Percentiles rank a stretch among this genome's conserved stretches.
Evolutionary conservation across 2,113 vertebrate species (phyloP).

Genomic region (Rhombomys opimus): DNA sequence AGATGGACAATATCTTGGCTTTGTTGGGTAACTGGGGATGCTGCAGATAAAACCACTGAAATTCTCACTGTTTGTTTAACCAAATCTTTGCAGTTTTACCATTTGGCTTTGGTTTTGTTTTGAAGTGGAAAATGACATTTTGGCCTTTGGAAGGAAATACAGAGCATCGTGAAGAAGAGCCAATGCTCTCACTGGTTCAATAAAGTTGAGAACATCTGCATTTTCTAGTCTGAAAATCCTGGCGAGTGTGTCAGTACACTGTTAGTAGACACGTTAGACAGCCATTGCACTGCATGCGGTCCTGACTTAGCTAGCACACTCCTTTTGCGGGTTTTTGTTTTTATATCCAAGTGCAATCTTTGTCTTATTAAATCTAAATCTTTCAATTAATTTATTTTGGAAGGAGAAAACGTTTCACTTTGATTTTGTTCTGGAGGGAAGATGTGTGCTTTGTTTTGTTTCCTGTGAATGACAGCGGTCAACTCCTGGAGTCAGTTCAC

Average conservation of each 20-base stretch:
- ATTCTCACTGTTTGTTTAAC: slow-evolving; percentile 89
- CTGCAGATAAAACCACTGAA: slow-evolving; percentile 87
- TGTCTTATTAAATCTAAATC: slow-evolving; percentile 42
- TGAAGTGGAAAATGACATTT: slow-evolving; percentile 83
- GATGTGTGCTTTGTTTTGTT: slow-evolving; percentile 23
- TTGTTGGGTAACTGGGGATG: slow-evolving; percentile 88
- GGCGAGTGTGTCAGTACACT: slow-evolving; percentile 51
- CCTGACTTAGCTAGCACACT: slow-evolving; percentile 47
- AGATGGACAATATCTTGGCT: slow-evolving; percentile 92
- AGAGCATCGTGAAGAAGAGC: slow-evolving; percentile 81
- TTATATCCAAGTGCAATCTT: slow-evolving; percentile 23
- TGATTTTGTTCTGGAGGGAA: neutral
- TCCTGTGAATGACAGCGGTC: neutral
- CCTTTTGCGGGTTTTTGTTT: neutral
- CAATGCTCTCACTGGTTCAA: slow-evolving; percentile 78
- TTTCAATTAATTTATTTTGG: slow-evolving; percentile 23
- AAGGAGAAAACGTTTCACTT: neutral
- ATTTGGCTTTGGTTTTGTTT: slow-evolving; percentile 90
- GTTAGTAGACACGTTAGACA: slow-evolving; percentile 81
- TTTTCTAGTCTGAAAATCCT: slow-evolving; percentile 80
- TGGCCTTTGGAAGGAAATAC: slow-evolving; percentile 84
- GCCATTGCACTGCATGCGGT: slow-evolving; percentile 77
- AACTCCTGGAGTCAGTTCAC: neutral
- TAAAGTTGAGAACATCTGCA: slow-evolving; percentile 77
- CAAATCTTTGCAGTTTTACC: slow-evolving; percentile 87